Evolutionary conservation across 2,797 vertebrate genomes (phyloP), one percentile per base, ranked within the genome.

Genomic region (Anas georgica): DNA sequence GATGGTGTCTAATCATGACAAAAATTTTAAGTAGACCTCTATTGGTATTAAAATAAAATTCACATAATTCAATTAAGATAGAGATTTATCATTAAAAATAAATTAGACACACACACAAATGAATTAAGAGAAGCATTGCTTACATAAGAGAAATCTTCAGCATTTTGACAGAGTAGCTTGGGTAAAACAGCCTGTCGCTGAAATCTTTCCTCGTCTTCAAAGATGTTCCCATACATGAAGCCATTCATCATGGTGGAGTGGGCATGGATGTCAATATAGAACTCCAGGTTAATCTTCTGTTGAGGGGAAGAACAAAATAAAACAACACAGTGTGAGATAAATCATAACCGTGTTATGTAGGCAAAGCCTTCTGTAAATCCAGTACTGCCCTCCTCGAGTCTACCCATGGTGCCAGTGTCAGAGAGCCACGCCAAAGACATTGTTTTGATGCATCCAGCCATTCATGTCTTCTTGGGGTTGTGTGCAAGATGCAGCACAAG

Each of bases 181-280:
- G 99, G 99, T 86, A 99, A 99, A 93, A 99, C 97, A 58, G 99
- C 98, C 97, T 99, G 99, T 88, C 99, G 98, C 97, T 99, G 99
- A 97, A 99, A 99, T 14, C 98, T 98, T 93, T 99, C 99, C 94
- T 99, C 99, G 0, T 99, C 98, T 96, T 99, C 99, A 76, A 99
- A 99, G 97, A 99, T 98, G 83, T 99, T 99, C 88, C 99, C 99
- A 22, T 99, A 99, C 99, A 99, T 99, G 98, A 99, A 99, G 96
- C 99, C 99, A 85, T 99, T 99, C 98, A 99, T 99, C 99, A 99
- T 99, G 97, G 99, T 99, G 97, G 99, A 99, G 98, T 99, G 99
- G 95, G 99, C 99, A 66, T 99, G 99, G 74, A 99, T 99, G 88
- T 99, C 99, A 46, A 99, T 99, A 98, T 99, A 99, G 98, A 99